Conservation (phyloP, 2,888 invertebrate genomes). For the Drosophila fungiperda region DNA sequence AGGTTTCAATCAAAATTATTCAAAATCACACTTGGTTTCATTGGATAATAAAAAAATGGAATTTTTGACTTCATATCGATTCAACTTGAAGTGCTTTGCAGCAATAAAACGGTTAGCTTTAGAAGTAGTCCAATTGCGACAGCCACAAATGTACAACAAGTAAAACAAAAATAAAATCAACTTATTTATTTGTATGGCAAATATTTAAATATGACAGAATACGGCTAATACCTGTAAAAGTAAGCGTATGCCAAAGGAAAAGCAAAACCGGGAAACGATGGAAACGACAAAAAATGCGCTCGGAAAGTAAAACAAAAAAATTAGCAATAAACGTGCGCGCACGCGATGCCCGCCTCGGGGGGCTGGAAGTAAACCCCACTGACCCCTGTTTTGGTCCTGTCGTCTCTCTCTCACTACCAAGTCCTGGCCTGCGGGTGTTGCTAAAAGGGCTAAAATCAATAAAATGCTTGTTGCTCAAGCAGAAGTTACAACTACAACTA, state of each 20-base stretch:
- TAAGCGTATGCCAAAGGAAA: conserved; percentile 19
- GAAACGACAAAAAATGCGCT: conserved; percentile 30
- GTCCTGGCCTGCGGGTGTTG: conserved; percentile 34
- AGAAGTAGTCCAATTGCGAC: neutral
- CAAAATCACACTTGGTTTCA: neutral
- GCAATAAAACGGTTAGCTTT: neutral
- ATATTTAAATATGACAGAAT: conserved; percentile 7
- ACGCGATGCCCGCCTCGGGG: conserved; percentile 61
- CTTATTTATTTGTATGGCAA: conserved; percentile 3
- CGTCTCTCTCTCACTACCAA: neutral
- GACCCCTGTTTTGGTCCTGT: neutral
- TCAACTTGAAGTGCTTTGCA: neutral
- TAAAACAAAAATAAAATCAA: neutral
- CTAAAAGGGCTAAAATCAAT: conserved; percentile 82
- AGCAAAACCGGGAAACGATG: conserved; percentile 7
- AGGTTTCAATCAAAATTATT: neutral
- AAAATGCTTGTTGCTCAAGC: conserved; percentile 80
- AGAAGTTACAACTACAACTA: conserved; percentile 22
- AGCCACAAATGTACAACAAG: neutral
- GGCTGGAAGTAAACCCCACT: neutral
- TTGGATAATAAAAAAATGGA: neutral
- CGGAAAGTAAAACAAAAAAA: conserved; percentile 53
- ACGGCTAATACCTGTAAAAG: conserved; percentile 1
- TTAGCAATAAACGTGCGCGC: conserved; percentile 78
- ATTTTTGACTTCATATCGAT: neutral